Conservation (phyloP, 30 jellyfish, hydroid and myxozoan species). For the Aurelia aurita region DNA sequence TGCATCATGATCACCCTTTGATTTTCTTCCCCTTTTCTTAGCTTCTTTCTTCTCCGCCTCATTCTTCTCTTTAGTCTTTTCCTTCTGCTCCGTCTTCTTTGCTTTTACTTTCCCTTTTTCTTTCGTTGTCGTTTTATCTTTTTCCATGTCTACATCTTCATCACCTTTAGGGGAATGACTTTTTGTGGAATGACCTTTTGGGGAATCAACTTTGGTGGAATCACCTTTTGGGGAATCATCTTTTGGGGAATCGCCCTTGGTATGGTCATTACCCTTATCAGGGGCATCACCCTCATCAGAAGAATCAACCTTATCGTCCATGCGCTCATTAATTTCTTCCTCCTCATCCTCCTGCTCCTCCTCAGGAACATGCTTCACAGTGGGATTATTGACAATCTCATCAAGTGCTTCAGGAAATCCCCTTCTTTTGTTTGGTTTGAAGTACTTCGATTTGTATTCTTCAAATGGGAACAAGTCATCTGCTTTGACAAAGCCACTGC, state of each 20-base stretch:
- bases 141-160: background rate
- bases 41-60: background rate
- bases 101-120: background rate
- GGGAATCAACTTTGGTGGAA: too few relatives aligned
- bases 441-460: slow-evolving; percentile 74
- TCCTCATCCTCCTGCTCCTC: slow-evolving; percentile 40
- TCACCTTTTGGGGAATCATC: too few relatives aligned
- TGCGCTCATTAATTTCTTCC: background rate
- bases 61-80: slow-evolving; percentile 22
- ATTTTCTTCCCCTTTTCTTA: background rate
- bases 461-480: slow-evolving; percentile 82
- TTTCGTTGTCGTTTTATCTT: background rate
- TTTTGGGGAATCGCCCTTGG: too few relatives aligned
- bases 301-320: background rate
- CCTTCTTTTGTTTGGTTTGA: slow-evolving; percentile 76
- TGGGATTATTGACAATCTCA: slow-evolving; percentile 81
- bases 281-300: slow-evolving; percentile 5
- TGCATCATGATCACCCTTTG: too few relatives aligned
- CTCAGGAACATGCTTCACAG: slow-evolving; percentile 65
- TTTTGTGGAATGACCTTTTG: too few relatives aligned
- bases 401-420: slow-evolving; percentile 91
- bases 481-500: slow-evolving; percentile 85
- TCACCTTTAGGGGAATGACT: background rate
- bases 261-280: too few relatives aligned
- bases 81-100: background rate